Evolutionary conservation across 2,888 invertebrate species (phyloP).

Genomic region (Epinotia ramella): DNA sequence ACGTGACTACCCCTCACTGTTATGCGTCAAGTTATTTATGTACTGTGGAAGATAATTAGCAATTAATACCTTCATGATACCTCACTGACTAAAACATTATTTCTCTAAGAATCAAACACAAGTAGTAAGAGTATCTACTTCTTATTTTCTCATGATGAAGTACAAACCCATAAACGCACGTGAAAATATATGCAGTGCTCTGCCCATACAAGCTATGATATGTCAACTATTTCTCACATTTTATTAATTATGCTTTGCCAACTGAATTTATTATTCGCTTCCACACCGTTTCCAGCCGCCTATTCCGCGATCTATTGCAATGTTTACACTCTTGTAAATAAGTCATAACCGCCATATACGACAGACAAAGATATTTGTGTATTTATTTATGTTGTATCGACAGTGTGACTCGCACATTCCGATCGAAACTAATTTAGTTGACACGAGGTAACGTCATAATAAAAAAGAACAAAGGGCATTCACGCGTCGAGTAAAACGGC

Average conservation of each 20-base stretch:
- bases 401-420: conserved; percentile 67
- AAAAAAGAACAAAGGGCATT: conserved; percentile 63
- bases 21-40: conserved; percentile 37
- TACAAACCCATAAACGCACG: conserved; percentile 49
- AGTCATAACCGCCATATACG: conserved; percentile 52
- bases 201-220: conserved; percentile 62
- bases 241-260: conserved; percentile 64
- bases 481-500: conserved; percentile 65
- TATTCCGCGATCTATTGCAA: conserved; percentile 53
- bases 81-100: conserved; percentile 4
- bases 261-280: conserved; percentile 58
- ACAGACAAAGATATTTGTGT: conserved; percentile 47
- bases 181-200: conserved; percentile 57
- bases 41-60: conserved; percentile 27
- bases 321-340: conserved; percentile 63
- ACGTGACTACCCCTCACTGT: conserved; percentile 19
- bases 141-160: conserved; percentile 51
- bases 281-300: conserved; percentile 52
- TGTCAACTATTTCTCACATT: conserved; percentile 79
- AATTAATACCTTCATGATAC: conserved; percentile 23
- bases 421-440: conserved; percentile 65
- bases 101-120: not conserved
- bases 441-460: conserved; percentile 58
- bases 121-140: conserved; percentile 24
- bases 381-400: conserved; percentile 48